These are phyloP conservation scores for Drosophila robusta DNA, from an alignment of 2,888 invertebrate species.

Conservation along the genomic window DNA sequence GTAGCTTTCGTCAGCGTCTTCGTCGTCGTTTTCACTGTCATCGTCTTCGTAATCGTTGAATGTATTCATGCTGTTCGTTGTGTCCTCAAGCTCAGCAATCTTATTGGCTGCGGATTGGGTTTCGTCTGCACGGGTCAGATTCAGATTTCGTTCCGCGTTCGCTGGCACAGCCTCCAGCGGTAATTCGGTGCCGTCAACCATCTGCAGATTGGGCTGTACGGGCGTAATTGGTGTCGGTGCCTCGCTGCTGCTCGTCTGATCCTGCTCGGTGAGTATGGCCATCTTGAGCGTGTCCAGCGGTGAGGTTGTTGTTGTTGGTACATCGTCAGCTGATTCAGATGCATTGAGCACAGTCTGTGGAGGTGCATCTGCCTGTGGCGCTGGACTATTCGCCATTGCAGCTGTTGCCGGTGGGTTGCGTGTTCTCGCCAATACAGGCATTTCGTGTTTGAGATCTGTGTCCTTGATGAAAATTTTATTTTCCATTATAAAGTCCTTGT, in stretches of 20 bases:
- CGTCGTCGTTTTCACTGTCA: constrained; percentile 62
- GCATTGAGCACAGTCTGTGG: constrained; percentile 47
- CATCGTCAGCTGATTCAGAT: constrained; percentile 60
- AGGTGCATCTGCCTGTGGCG: constrained; percentile 9
- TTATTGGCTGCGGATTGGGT: background rate
- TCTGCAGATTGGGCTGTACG: constrained; percentile 78
- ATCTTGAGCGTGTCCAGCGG: constrained; percentile 52
- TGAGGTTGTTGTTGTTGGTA: constrained; percentile 61
- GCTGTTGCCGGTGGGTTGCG: constrained; percentile 4
- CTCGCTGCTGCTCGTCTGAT: constrained; percentile 68
- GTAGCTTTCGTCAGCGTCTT: constrained; percentile 50
- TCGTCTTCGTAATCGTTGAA: constrained; percentile 70
- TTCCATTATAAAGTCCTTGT: constrained; percentile 87
- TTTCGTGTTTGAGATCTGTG: constrained; percentile 78
- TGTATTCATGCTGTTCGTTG: constrained; percentile 35
- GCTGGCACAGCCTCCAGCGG: constrained; percentile 50
- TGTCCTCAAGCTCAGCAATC: constrained; percentile 8
- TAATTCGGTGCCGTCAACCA: constrained; percentile 90
- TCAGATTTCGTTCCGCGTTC: constrained; percentile 30
- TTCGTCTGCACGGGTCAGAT: constrained; percentile 9
- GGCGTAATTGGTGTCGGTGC: constrained; percentile 52
- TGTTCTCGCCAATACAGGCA: constrained; percentile 78
- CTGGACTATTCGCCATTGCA: constrained; percentile 5
- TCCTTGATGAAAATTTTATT: constrained; percentile 85
- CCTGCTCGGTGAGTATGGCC: constrained; percentile 62